Conservation (phyloP, 2,888 invertebrate species). For the Glaucopsyche alexis region DNA sequence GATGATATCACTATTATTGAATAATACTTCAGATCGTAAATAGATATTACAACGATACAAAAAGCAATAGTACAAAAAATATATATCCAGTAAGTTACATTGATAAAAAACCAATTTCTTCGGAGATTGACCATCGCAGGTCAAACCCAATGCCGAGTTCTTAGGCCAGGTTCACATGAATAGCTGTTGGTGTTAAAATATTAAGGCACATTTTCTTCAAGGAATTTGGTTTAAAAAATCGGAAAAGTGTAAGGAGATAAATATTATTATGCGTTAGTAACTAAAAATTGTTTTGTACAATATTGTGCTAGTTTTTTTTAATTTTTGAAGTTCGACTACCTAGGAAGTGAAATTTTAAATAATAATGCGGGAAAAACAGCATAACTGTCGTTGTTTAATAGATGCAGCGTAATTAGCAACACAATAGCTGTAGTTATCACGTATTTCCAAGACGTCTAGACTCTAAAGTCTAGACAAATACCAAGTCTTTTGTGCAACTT, state of each 20-base stretch:
- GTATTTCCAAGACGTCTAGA: slow-evolving; percentile 13
- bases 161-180: neutral
- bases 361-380: neutral
- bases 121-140: slow-evolving; percentile 4
- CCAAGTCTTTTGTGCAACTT: slow-evolving; percentile 4
- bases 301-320: neutral
- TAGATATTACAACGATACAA: neutral
- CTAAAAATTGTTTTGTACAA: too few relatives aligned
- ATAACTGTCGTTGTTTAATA: neutral
- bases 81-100: neutral
- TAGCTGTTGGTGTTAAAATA: too few relatives aligned
- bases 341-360: neutral
- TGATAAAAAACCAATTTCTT: slow-evolving; percentile 22
- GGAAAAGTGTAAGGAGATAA: too few relatives aligned
- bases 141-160: neutral
- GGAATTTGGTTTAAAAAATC: too few relatives aligned
- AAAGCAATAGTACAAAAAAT: neutral
- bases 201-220: too few relatives aligned
- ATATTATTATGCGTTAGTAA: too few relatives aligned
- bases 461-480: slow-evolving; percentile 8
- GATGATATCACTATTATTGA: neutral
- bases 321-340: neutral
- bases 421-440: neutral
- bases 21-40: neutral
- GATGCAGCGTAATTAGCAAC: neutral